Evolutionary conservation across 2,113 vertebrate genomes (phyloP), one percentile per base, ranked within the genome.

Genomic region (Vireo altiloquus): DNA sequence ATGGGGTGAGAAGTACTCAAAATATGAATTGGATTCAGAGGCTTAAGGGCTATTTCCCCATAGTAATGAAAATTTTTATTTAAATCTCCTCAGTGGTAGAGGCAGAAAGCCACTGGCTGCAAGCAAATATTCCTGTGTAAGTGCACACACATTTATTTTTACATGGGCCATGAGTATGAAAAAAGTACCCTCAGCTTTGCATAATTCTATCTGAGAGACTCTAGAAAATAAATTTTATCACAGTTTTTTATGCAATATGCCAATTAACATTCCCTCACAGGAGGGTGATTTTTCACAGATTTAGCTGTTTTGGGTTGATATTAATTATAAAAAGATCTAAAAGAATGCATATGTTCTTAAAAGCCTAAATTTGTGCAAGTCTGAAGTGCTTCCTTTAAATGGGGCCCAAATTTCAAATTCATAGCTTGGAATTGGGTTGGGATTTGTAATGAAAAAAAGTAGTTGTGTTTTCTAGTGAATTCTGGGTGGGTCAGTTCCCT

Each of bases 11-110:
- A 87, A 87, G 44, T 53, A 75, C 77, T 87, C 68, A 88, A 83
- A 90, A 83, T 19, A 44, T 25, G 17, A 96, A 69, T 39, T 77
- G 69, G 46, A 94, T 89, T 87, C 84, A 87, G 70, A 76, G 46
- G 35, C 44, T 82, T 91, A 69, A 71, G 37, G 37, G 17, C 15
- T 93, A 50, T 33, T 89, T 72, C 35, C 60, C 46, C 16, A 75
- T 11, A 24, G 39, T 70, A 92, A 75, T 53, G 59, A 87, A 90
- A 91, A 68, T 44, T 47, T 92, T 91, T 96, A 64, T 89, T 91
- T 82, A 79, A 78, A 82, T 79, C 56, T 92, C 56, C 39, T 89
- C 53, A 77, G 59, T 77, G 10, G 46, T 14, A 50, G 46, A 84
- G 24, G 22, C n/a, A 84, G 74, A 94, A 85, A 89, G 68, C 13